Conservation (phyloP, 1,140 invertebrate species). For the Leptopilina boulardi region DNA sequence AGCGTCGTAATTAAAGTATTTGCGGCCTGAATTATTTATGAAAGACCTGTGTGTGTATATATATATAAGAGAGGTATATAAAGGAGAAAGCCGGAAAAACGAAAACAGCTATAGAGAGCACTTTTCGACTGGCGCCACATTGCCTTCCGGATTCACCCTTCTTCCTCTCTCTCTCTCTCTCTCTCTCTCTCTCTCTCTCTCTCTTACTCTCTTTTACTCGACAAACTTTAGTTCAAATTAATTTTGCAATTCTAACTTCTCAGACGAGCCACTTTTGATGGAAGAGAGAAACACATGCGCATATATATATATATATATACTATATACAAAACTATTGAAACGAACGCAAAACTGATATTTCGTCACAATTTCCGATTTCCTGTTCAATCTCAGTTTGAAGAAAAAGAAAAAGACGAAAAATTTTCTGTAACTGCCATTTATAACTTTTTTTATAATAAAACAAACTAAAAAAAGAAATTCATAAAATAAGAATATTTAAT, state of each 20-base stretch:
- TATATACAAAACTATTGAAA: neutral
- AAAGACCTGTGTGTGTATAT: neutral
- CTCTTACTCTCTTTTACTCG: neutral
- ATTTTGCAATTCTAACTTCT: slow-evolving; percentile 33
- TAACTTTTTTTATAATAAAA: too few relatives aligned
- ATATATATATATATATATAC: neutral
- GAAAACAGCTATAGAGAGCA: slow-evolving; percentile 11
- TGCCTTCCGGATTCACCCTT: neutral
- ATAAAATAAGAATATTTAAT: too few relatives aligned
- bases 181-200: too few relatives aligned
- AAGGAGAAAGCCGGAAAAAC: slow-evolving; percentile 15
- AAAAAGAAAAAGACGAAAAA: too few relatives aligned
- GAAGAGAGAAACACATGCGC: neutral
- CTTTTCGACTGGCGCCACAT: slow-evolving; percentile 26
- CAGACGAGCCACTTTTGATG: slow-evolving; percentile 11
- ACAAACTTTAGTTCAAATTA: slow-evolving; percentile 29
- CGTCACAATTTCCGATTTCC: neutral
- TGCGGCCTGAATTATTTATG: slow-evolving; percentile 27
- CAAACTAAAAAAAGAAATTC: too few relatives aligned
- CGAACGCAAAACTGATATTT: too few relatives aligned
- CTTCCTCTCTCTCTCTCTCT: neutral
- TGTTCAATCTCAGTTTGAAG: neutral
- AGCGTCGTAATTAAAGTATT: slow-evolving; percentile 20
- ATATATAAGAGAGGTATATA: neutral
- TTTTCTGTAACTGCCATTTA: too few relatives aligned